Evolutionary conservation across 2,113 vertebrate species (phyloP).

Genomic region (Psittacus erithacus): DNA sequence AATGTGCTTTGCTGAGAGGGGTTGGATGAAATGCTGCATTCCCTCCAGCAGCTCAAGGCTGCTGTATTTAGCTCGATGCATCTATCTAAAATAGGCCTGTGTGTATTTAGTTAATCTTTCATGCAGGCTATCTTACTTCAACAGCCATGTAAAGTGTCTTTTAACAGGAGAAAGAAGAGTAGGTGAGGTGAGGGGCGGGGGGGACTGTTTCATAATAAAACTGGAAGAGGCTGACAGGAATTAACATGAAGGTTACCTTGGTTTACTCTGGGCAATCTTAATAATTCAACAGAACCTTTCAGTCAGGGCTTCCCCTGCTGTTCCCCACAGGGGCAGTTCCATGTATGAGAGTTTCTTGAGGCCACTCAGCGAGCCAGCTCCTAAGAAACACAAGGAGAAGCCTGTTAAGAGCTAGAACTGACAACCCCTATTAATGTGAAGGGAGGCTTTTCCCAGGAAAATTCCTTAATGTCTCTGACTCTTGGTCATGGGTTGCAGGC

Average conservation of each 20-base stretch:
- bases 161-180: constrained; percentile 22
- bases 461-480: neutral
- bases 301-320: neutral
- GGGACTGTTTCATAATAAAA: neutral
- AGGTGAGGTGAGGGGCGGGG: neutral
- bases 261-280: constrained; percentile 26
- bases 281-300: constrained; percentile 50
- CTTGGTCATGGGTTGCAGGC: neutral
- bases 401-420: neutral
- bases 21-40: neutral
- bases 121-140: neutral
- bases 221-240: neutral
- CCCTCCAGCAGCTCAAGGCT: neutral
- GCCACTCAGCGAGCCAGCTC: neutral
- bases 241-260: constrained; percentile 2
- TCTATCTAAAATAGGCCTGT: constrained; percentile 5
- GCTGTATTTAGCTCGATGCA: neutral
- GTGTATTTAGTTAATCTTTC: constrained; percentile 34
- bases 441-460: neutral
- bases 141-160: constrained; percentile 28
- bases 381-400: neutral
- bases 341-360: neutral
- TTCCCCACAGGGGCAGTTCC: neutral
- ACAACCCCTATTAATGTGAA: neutral
- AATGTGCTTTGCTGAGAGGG: neutral